Conservation (phyloP, 2,797 vertebrate genomes). For the Momotus momota region DNA sequence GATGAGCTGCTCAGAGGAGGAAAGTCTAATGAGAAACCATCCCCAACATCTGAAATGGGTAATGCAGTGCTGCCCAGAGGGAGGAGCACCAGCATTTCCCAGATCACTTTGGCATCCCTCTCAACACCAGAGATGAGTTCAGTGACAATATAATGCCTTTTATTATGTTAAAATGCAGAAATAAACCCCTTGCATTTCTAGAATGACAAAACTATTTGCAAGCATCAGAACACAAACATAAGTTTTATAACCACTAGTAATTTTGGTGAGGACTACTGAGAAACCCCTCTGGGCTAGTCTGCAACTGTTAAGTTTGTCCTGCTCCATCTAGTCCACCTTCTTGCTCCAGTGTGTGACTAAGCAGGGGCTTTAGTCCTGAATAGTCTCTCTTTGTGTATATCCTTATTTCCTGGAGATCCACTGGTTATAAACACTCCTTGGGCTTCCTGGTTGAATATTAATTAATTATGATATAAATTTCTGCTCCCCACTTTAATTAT, state of each 20-base stretch:
- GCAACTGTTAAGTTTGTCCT: neutral
- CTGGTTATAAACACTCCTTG: neutral
- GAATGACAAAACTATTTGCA: neutral
- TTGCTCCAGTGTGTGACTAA: neutral
- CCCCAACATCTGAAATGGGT: neutral
- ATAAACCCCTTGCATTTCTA: neutral
- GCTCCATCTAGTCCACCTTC: neutral
- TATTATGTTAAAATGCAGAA: neutral
- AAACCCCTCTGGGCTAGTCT: neutral
- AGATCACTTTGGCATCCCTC: neutral
- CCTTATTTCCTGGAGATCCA: neutral
- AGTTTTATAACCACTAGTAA: neutral
- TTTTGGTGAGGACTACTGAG: fast-evolving
- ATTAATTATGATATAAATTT: neutral
- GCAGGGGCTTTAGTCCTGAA: neutral
- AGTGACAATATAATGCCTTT: neutral
- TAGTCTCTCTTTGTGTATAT: neutral
- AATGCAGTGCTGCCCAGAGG: neutral
- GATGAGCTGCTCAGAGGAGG: neutral
- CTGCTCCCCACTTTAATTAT: neutral
- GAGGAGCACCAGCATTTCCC: neutral
- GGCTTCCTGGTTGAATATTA: neutral
- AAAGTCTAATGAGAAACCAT: neutral
- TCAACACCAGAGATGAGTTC: neutral
- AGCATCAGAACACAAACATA: neutral